These are phyloP conservation scores for Acrobasis suavella DNA, from an alignment of 2,888 invertebrate genomes.

Conservation along the genomic window DNA sequence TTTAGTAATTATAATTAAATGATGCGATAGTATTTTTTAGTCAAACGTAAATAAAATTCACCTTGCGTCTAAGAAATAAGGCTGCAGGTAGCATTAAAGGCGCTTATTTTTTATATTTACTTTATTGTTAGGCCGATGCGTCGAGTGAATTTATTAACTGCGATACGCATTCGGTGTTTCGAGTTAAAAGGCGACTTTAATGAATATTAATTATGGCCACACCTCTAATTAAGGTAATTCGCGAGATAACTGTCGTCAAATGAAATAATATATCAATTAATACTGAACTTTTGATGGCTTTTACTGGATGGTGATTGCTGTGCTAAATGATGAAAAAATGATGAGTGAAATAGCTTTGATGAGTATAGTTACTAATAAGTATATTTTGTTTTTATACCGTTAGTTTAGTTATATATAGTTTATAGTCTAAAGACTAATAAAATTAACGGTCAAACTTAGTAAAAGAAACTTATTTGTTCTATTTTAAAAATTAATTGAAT, in stretches of 20 bases:
- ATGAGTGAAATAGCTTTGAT: not conserved
- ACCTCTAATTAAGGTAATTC: slow-evolving; percentile 81
- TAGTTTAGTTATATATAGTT: too few relatives aligned
- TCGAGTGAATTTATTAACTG: slow-evolving; percentile 79
- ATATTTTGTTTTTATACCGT: too few relatives aligned
- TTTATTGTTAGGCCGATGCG: slow-evolving; percentile 75
- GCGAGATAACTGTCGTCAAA: slow-evolving; percentile 63
- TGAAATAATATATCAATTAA: slow-evolving; percentile 47
- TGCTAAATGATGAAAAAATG: too few relatives aligned
- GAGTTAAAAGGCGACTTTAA: slow-evolving; percentile 79
- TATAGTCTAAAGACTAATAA: not conserved
- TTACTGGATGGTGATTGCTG: slow-evolving; percentile 28
- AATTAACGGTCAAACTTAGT: too few relatives aligned
- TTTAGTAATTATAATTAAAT: not conserved
- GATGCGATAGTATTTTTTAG: not conserved
- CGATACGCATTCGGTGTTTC: slow-evolving; percentile 80
- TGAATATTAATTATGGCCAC: slow-evolving; percentile 82
- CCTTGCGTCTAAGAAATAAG: slow-evolving; percentile 31
- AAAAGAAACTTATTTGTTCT: too few relatives aligned
- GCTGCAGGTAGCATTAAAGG: slow-evolving; percentile 31
- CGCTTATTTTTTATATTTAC: slow-evolving; percentile 46
- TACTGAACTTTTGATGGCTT: slow-evolving; percentile 21
- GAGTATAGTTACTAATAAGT: too few relatives aligned
- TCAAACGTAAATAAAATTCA: not conserved
- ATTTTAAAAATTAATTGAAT: too few relatives aligned